Conservation (phyloP, 2,888 invertebrate genomes). For the Pseudococcus viburni region DNA sequence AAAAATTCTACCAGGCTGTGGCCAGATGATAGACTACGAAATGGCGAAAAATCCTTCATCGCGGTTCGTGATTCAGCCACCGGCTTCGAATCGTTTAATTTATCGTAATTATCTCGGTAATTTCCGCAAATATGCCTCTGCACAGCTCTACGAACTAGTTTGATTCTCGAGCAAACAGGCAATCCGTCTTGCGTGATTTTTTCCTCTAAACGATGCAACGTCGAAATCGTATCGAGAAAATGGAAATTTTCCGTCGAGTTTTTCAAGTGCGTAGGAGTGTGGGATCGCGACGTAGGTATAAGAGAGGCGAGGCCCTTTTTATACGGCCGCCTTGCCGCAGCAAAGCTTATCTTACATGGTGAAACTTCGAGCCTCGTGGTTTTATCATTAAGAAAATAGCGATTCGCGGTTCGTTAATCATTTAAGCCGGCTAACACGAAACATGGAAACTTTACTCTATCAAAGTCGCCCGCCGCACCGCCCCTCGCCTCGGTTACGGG, state of each 20-base stretch:
- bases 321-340: background rate
- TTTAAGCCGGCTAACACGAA: conserved; percentile 45
- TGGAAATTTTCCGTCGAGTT: background rate
- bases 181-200: background rate
- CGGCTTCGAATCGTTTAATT: background rate
- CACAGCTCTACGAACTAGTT: background rate
- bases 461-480: background rate
- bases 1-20: too few species aligned
- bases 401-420: conserved; percentile 45
- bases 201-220: background rate
- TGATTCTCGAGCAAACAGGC: background rate
- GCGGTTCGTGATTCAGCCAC: background rate
- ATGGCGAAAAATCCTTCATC: background rate
- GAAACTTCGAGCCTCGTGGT: background rate
- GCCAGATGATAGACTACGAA: background rate
- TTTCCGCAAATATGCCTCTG: background rate
- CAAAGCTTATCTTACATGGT: background rate
- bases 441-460: conserved; percentile 38
- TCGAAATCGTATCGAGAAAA: background rate
- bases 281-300: background rate
- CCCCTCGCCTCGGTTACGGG: background rate
- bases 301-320: background rate
- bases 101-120: background rate
- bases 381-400: conserved; percentile 24
- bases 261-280: background rate